Evolutionary conservation across 2,113 vertebrate species (phyloP).

Genomic region (Antigone vipio): DNA sequence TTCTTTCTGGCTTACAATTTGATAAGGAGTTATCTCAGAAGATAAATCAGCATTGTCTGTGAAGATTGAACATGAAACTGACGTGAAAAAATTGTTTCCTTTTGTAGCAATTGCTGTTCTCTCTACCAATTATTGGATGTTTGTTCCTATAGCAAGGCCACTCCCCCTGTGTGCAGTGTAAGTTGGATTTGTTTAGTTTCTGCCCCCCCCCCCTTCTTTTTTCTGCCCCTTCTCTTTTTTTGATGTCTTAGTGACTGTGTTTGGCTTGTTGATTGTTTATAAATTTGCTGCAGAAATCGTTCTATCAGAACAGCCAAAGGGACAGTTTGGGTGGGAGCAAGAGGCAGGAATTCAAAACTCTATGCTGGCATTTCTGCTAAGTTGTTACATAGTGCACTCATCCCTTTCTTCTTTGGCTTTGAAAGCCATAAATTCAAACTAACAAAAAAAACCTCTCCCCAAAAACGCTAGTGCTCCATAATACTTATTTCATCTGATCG

Average conservation of each 20-base stretch:
- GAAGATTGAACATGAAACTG: not conserved
- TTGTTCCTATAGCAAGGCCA: not conserved
- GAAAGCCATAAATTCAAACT: not conserved
- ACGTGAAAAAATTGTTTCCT: not conserved
- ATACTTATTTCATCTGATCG: not conserved
- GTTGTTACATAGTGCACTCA: not conserved
- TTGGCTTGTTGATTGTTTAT: not conserved
- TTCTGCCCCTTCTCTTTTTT: not conserved
- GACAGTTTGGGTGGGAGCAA: not conserved
- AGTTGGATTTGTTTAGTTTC: not conserved
- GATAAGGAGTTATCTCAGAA: not conserved
- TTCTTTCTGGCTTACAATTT: not conserved
- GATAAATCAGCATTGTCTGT: not conserved
- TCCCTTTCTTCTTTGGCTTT: not conserved
- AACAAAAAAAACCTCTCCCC: not conserved
- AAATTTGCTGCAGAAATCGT: not conserved
- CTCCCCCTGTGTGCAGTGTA: not conserved
- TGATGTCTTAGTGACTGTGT: not conserved
- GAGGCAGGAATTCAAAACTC: not conserved
- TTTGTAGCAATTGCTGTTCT: not conserved
- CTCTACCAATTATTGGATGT: not conserved
- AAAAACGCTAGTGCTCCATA: not conserved
- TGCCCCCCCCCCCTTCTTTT: no score
- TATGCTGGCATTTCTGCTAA: not conserved
- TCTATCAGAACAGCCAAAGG: not conserved